Evolutionary conservation across 2,888 invertebrate species (phyloP), one percentile per base, ranked within the genome.

Genomic region (Ectemnius cavifrons): DNA sequence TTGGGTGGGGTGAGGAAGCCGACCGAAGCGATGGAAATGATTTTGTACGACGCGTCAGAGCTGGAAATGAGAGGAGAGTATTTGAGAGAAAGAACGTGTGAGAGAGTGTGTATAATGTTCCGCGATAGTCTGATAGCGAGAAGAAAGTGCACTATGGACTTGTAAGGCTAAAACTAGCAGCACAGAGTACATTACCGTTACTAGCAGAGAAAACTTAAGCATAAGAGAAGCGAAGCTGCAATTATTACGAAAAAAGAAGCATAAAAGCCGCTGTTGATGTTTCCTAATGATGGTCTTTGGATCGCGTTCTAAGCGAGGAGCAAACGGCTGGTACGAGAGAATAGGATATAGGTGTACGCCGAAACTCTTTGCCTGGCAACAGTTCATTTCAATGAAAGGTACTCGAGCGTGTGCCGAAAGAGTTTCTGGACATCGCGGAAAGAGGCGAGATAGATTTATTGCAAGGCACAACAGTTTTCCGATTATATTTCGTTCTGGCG

Each of bases 181-280:
- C 88, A 85, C 88, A 79, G 81, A 83, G 56, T 86, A 37, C 37
- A 88, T 84, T 87, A 87, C 84, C 81, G 83, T 82, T 86, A 84
- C 85, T 88, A 88, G 86, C 78, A 81, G 37, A 37, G 37, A 37
- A 86, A 84, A 81, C 37, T 82, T 83, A 83, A 37, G 79, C 75
- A 72, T 84, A 85, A 83, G 74, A 63, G 69, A 71, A 65, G 63
- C 45, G 63, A 75, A 27, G 84, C 75, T 79, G 74, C 72, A 80
- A 71, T 69, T 80, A 82, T 73, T 77, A 71, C 37, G 37, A 37
- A 37, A 37, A 37, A 71, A 64, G 75, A 76, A 77, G 73, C 75
- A 77, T 76, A 77, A 37, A 37, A 70, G 70, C 76, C 80, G 78
- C 73, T 77, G 75, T 83, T 78, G 75, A 84, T 86, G 81, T 86